Evolutionary conservation across 2,888 invertebrate genomes (phyloP), one percentile per base, ranked within the genome.

Genomic region (Melinaea menophilus): DNA sequence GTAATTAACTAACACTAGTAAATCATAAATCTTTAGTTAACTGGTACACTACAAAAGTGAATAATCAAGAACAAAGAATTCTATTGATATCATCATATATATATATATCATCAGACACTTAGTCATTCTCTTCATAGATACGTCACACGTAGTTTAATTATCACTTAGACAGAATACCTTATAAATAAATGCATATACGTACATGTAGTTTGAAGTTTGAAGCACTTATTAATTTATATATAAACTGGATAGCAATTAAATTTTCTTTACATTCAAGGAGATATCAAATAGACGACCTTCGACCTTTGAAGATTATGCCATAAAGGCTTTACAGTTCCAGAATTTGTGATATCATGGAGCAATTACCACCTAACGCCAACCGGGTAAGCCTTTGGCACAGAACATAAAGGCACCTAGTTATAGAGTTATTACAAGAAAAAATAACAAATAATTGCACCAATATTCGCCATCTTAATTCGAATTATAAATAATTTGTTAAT

Each of bases 191-290:
- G 22, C 22, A 22, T 1, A 22, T 22, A 22, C 22, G 22, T 22
- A 22, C 22, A 51, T 31, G 51, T 51, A 51, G 51, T 51, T 51
- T 51, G 51, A 9, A 22, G 5, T 13, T 22, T 79, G 86, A 86
- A 83, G 74, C 69, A 71, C 68, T 37, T 73, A 80, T 78, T 75
- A 76, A 77, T 75, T 73, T 76, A 76, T 72, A 70, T 75, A 67
- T 66, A 73, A 77, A 74, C 69, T 71, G 76, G 76, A 68, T 72
- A 71, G 73, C 84, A 85, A 84, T 86, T 84, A 84, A 84, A 69
- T 82, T 85, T 75, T 87, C 78, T 85, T 90, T 89, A 84, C 89
- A 86, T 85, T 88, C 85, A 85, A 88, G 89, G 86, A 85, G 85
- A 86, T 79, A 78, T 84, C 82, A 77, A 78, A 82, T 80, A 82